phyloP scores from a whole-genome alignment of 2,797 vertebrate species.

The Antrozous pallidus region DNA sequence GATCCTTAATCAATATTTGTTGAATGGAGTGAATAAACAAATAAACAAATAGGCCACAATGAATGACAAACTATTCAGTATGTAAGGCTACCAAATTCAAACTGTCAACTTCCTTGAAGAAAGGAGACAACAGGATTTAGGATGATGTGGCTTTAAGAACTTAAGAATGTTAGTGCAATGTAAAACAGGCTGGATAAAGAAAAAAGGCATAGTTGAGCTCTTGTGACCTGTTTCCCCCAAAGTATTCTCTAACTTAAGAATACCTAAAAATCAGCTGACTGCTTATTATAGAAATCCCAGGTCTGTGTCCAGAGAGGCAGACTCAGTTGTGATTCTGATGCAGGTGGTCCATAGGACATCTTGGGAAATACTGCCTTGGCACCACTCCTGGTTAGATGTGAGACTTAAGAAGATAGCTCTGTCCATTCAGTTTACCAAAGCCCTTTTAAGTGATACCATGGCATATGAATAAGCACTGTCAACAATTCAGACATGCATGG shows the following conservation, averaged over 20 bases:
- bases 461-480: neutral
- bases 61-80: neutral
- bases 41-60: neutral
- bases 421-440: neutral
- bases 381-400: neutral
- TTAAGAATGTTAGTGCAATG: neutral
- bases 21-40: neutral
- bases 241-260: constrained; percentile 3
- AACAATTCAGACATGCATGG: neutral
- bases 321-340: neutral
- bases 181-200: neutral
- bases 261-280: neutral
- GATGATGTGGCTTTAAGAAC: neutral
- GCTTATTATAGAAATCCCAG: neutral
- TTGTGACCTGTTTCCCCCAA: neutral
- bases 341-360: neutral
- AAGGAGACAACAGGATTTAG: neutral
- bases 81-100: neutral
- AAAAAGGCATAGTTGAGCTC: neutral
- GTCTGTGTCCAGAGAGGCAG: neutral
- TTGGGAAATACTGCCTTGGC: neutral
- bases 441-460: neutral
- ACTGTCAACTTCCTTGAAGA: constrained; percentile 23
- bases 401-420: constrained; percentile 4
- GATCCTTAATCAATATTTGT: neutral